Base-by-base conservation (phyloP, 2,113 vertebrate species). In the Brachyistius frenatus region DNA sequence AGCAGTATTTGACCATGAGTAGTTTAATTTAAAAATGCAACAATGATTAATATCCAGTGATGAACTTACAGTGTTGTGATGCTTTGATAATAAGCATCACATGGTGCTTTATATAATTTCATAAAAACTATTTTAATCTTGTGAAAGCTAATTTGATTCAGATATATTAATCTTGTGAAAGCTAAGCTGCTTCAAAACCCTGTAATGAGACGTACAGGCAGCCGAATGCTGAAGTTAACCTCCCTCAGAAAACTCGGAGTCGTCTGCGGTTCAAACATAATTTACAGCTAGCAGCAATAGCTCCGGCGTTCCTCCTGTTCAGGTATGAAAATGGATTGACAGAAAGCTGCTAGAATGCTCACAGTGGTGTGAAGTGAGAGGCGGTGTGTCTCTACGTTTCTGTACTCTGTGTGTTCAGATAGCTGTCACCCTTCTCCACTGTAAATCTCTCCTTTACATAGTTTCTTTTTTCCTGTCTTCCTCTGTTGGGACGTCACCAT, bases 291-390 rank as follows among this genome's bases (percentile, higher is more conserved):
- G 16, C 62, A 37, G 73, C 13, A 23, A 23, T 23, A 6, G 72
- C 62, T 36, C 35, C 2, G 0, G 46, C 36, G 57, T n/a, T 65
- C 41, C 37, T 72, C 52, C 74, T 72, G 62, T 73, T 88, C 53
- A 77, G 61, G 33, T 65, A 58, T 76, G 83, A 70, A 69, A 84
- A 81, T 85, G 55, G 49, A 67, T 58, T 81, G 76, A 56, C 86
- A 86, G 56, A 66, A 52, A 80, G 81, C 87, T 87, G 91, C 83
- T 67, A 83, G 87, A 94, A 93, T 91, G 79, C 13, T 14, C 92
- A 89, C 47, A 41, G 16, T 67, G 71, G 83, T 93, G 91, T 87
- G 82, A 94, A 94, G 78, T 88, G 73, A 74, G 54, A 41, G 46
- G 50, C 30, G 11, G 16, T 13, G 37, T 8, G 16, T 47, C 78